A percentile compares a stretch with the other conserved stretches of the same genome.
phyloP scores from a whole-genome alignment of 2,888 invertebrate genomes.

The Zaprionus obscuricornis region DNA sequence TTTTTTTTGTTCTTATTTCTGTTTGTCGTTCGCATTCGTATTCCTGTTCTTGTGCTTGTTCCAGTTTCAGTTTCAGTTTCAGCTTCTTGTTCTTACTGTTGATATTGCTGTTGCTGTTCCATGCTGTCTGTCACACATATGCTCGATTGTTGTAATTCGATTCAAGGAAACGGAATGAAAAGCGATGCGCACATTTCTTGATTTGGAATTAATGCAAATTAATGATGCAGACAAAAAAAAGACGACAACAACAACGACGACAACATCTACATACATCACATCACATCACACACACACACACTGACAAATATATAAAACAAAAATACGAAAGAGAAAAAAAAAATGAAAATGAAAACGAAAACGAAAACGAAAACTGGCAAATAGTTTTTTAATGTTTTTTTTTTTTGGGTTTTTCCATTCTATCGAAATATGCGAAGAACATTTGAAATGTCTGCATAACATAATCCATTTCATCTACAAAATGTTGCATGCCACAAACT shows the following conservation, averaged over 20 bases:
- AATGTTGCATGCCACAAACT: slow-evolving; percentile 27
- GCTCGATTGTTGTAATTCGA: slow-evolving; percentile 74
- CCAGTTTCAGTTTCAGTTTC: slow-evolving; percentile 3
- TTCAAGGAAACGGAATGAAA: slow-evolving; percentile 59
- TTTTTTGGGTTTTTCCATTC: slow-evolving; percentile 16
- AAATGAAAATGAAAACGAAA: slow-evolving; percentile 6
- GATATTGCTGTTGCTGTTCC: slow-evolving; percentile 4
- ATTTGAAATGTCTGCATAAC: slow-evolving; percentile 28
- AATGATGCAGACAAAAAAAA: slow-evolving; percentile 82
- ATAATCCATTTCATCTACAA: slow-evolving; percentile 29
- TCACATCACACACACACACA: background rate
- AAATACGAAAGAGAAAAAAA: background rate
- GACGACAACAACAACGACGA: slow-evolving; percentile 27
- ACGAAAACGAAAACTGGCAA: slow-evolving; percentile 47
- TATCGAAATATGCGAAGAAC: slow-evolving; percentile 4
- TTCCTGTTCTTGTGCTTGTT: slow-evolving; percentile 1
- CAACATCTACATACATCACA: slow-evolving; percentile 19
- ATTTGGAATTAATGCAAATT: slow-evolving; percentile 84
- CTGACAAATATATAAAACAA: background rate
- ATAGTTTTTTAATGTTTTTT: slow-evolving; percentile 69
- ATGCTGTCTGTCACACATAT: slow-evolving; percentile 62
- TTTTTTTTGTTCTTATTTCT: slow-evolving; percentile 5
- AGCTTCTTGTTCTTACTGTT: no score
- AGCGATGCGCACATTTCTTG: slow-evolving; percentile 74
- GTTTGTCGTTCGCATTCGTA: no score